Evolutionary conservation across 2,888 invertebrate genomes (phyloP).

Genomic region (Tetragonisca angustula): DNA sequence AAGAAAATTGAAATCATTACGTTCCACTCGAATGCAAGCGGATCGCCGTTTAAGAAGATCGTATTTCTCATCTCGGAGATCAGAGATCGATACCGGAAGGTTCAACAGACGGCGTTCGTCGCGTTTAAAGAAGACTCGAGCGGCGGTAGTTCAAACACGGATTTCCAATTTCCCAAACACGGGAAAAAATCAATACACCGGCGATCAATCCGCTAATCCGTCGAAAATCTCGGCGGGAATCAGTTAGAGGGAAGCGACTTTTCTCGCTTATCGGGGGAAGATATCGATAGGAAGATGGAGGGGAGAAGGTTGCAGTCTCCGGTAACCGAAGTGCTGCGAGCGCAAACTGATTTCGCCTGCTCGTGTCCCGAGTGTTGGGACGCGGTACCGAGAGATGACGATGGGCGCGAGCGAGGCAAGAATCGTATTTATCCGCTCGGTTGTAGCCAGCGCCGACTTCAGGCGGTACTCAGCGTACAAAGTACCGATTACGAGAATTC

Average conservation of each 20-base stretch:
- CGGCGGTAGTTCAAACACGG: neutral
- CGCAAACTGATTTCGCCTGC: constrained; percentile 54
- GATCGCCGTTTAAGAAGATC: no score
- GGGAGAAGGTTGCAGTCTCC: neutral
- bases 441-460: constrained; percentile 47
- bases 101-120: neutral
- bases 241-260: neutral
- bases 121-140: neutral
- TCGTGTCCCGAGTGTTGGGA: constrained; percentile 37
- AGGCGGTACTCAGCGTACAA: constrained; percentile 72
- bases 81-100: neutral
- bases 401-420: constrained; percentile 39
- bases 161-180: neutral
- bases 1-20: no score
- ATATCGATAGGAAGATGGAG: constrained; percentile 38
- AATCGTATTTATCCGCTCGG: constrained; percentile 61
- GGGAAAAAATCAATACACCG: neutral
- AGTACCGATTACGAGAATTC: constrained; percentile 76
- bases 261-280: constrained; percentile 30
- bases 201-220: constrained; percentile 19
- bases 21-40: no score
- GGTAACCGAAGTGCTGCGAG: constrained; percentile 47
- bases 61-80: neutral
- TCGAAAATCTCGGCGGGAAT: constrained; percentile 6
- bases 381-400: constrained; percentile 52